Evolutionary conservation across 2,888 invertebrate species (phyloP).

Genomic region (Drosophila yooni): DNA sequence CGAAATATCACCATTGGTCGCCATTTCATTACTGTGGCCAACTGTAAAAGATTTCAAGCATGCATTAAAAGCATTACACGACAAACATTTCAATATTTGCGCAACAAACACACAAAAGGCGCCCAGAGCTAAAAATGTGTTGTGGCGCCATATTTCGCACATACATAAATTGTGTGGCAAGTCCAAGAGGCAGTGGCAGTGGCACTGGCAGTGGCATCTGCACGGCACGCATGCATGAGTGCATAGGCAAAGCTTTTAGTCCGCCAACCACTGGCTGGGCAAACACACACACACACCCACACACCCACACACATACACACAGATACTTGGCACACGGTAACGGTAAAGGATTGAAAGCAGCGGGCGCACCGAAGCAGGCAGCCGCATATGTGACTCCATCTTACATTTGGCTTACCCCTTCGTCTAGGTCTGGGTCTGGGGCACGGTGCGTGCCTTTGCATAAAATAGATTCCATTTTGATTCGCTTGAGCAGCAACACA

Average conservation of each 20-base stretch:
- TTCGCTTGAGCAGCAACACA: conserved; percentile 59
- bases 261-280: conserved; percentile 57
- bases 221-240: conserved; percentile 74
- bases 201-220: conserved; percentile 43
- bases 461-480: conserved; percentile 77
- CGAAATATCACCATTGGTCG: conserved; percentile 85
- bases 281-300: conserved; percentile 30
- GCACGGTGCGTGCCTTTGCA: conserved; percentile 70
- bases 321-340: background rate
- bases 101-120: conserved; percentile 35
- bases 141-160: conserved; percentile 77
- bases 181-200: conserved; percentile 27
- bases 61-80: conserved; percentile 30
- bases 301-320: conserved; percentile 1
- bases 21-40: conserved; percentile 85
- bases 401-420: conserved; percentile 56
- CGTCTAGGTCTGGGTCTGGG: conserved; percentile 5
- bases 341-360: conserved; percentile 43
- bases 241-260: conserved; percentile 76
- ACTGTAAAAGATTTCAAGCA: conserved; percentile 66
- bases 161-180: conserved; percentile 73
- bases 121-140: conserved; percentile 47
- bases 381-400: conserved; percentile 53
- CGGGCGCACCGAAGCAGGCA: conserved; percentile 45
- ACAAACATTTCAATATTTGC: conserved; percentile 34